Base-by-base conservation (phyloP, 2,797 vertebrate genomes). In the Sitta carolinensis region DNA sequence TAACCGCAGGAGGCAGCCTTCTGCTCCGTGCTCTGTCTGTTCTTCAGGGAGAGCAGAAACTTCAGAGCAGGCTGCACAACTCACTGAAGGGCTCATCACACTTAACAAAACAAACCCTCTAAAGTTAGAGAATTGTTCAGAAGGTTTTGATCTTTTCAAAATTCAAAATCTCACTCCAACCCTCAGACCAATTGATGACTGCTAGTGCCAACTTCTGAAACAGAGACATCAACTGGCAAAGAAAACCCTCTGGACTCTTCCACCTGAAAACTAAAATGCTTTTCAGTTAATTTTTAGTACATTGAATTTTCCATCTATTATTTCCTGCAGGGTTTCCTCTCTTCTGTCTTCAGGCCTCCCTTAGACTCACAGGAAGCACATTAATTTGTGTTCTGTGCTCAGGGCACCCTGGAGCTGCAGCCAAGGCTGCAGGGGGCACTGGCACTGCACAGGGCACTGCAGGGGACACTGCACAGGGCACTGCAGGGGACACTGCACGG, bases 311-410 rank as follows among this genome's bases (percentile, higher is more conserved):
- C 42, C n/a, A 11, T 27, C 16, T 75, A 59, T 52, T 42, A 52
- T 59, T 50, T 72, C 11, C 1, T 2, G 23, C 9, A n/a, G 30
- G 9, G 15, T 59, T 27, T 45, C 16, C 75, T 61, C 5, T 18
- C 2, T n/a, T n/a, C 20, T 77, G 36, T 27, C 12, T 45, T 17
- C 9, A 27, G 38, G 18, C 18, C 22, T 32, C 25, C 9, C 21
- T 22, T 2, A 23, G 29, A 8, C 34, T 6, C 7, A 5, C 3
- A 10, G 73, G 38, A 26, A 34, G 16, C 59, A 22, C 38, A 5
- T 13, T 3, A 7, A 26, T 55, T 42, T 19, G 34, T 48, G 30
- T 36, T 70, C 45, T 0, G 1, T 30, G 34, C 57, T 47, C 1
- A 2, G 30, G 48, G 25, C 40, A 19, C 10, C 29, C n/a, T 2